These are phyloP conservation scores for Danio tinwini DNA, from an alignment of 2,797 vertebrate genomes.

Conservation along the genomic window DNA sequence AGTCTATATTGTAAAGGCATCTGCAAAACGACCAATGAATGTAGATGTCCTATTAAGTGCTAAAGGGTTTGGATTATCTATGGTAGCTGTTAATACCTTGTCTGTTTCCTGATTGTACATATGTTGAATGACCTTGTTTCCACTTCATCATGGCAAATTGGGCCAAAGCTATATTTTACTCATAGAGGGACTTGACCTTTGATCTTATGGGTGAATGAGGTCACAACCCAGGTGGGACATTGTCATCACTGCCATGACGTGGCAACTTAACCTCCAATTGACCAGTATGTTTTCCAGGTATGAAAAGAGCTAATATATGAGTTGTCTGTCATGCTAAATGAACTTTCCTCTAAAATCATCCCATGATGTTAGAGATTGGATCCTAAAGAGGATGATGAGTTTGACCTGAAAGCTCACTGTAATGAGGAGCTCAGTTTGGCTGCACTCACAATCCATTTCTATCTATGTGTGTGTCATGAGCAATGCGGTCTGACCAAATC, in stretches of 20 bases:
- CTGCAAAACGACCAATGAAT: neutral
- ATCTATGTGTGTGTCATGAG: slow-evolving; percentile 30
- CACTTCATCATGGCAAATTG: slow-evolving; percentile 53
- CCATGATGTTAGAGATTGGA: slow-evolving; percentile 65
- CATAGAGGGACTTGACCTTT: slow-evolving; percentile 55
- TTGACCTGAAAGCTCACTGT: slow-evolving; percentile 32
- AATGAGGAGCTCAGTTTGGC: slow-evolving; percentile 40
- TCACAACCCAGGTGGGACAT: slow-evolving; percentile 74
- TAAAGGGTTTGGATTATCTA: slow-evolving; percentile 50
- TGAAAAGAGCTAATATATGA: slow-evolving; percentile 70
- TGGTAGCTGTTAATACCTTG: slow-evolving; percentile 29
- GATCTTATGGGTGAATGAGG: slow-evolving; percentile 64
- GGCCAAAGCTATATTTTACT: slow-evolving; percentile 57
- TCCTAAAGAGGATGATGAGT: slow-evolving; percentile 42
- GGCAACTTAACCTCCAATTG: slow-evolving; percentile 76
- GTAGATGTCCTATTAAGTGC: slow-evolving; percentile 4
- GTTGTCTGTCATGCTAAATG: slow-evolving; percentile 75
- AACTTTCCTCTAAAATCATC: slow-evolving; percentile 64
- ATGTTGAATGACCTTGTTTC: slow-evolving; percentile 60
- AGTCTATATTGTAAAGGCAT: neutral
- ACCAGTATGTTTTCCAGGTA: slow-evolving; percentile 79
- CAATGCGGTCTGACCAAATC: neutral
- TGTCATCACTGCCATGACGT: slow-evolving; percentile 76
- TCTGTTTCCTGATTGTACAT: slow-evolving; percentile 50
- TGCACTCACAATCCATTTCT: slow-evolving; percentile 6